Conservation (phyloP, 2,888 invertebrate genomes). For the Siphlonurus alternatus region DNA sequence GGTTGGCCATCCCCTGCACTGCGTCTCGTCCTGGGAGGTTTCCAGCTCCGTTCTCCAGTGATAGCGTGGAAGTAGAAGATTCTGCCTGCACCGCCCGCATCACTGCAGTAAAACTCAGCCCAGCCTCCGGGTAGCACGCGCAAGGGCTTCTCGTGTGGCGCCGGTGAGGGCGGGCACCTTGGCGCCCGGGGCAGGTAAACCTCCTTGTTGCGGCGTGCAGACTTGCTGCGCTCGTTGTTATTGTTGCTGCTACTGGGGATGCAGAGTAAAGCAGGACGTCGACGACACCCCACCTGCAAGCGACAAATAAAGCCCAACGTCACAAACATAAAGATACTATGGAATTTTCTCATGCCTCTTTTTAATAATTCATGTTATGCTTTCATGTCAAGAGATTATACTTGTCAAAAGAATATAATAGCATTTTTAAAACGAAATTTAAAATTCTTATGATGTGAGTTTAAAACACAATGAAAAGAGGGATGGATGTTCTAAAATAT, state of each 20-base stretch:
- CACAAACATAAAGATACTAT: background rate
- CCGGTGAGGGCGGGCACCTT: background rate
- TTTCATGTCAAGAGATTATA: no score
- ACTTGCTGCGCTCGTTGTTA: background rate
- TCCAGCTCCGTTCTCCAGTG: background rate
- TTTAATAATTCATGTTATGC: no score
- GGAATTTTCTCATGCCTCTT: no score
- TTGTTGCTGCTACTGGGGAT: background rate
- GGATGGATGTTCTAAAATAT: no score
- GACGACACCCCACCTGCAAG: background rate
- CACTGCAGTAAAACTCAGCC: constrained; percentile 3
- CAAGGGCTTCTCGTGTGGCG: background rate
- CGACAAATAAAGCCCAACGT: no score
- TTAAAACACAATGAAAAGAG: no score
- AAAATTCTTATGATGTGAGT: no score
- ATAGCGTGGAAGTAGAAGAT: background rate
- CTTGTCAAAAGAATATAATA: no score
- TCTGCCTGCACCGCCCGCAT: background rate
- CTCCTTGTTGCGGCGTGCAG: background rate
- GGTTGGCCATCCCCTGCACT: no score
- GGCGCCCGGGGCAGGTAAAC: background rate
- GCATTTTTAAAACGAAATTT: no score
- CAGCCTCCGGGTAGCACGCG: background rate
- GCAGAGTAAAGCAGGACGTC: constrained; percentile 1
- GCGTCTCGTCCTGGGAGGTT: background rate